Conservation (phyloP, 2,797 vertebrate species). For the Hypotaenidia philippensis region DNA sequence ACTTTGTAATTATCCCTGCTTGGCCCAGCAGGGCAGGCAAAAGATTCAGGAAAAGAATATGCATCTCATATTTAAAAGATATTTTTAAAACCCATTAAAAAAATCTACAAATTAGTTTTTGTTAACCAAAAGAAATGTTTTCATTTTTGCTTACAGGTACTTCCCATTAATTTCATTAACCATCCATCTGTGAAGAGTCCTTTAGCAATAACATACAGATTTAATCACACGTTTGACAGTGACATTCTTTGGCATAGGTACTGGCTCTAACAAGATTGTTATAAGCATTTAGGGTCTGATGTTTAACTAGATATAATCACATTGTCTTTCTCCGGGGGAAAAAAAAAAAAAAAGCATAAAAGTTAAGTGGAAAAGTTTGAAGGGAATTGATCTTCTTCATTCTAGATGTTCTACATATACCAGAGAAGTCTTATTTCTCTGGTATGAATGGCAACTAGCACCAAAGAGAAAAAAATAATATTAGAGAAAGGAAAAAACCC, state of each 20-base stretch:
- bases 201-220: background rate
- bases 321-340: background rate
- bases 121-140: background rate
- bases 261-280: background rate
- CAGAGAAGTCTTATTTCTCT: background rate
- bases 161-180: background rate
- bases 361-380: background rate
- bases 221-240: background rate
- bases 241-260: background rate
- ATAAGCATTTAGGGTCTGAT: background rate
- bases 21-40: background rate
- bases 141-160: background rate
- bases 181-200: background rate
- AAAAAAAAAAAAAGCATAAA: background rate
- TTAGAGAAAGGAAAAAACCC: background rate
- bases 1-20: background rate
- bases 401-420: background rate
- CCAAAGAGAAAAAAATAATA: background rate
- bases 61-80: background rate
- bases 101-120: background rate
- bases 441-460: background rate
- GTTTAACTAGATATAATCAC: background rate
- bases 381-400: background rate
- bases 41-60: background rate
- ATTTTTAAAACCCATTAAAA: background rate